phyloP scores from a whole-genome alignment of 2,888 invertebrate genomes.

The Callimorpha dominula region DNA sequence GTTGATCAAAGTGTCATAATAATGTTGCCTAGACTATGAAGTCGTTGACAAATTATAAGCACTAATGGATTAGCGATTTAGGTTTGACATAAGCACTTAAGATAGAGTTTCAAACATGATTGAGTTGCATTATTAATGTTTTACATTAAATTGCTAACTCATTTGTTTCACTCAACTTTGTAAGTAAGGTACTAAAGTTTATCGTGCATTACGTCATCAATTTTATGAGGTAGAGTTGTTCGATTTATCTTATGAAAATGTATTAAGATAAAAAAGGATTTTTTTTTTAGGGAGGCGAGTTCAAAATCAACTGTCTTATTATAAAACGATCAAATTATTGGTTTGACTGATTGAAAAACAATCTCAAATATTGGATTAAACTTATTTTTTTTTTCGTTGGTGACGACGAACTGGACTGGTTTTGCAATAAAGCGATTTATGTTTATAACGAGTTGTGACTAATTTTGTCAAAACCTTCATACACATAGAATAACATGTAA shows the following conservation, averaged over 20 bases:
- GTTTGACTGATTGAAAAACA: background rate
- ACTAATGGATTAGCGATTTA: background rate
- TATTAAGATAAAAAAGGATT: background rate
- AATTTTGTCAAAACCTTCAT: background rate
- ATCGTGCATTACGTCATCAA: background rate
- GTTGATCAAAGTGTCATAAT: slow-evolving; percentile 25
- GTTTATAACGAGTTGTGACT: no score
- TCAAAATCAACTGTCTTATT: background rate
- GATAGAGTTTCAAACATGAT: background rate
- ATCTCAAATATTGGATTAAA: background rate
- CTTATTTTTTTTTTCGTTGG: no score
- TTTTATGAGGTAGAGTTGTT: background rate
- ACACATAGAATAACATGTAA: background rate
- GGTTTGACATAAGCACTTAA: background rate
- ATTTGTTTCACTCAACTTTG: background rate
- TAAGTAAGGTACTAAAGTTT: background rate
- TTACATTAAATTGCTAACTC: background rate
- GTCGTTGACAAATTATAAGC: background rate
- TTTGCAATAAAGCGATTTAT: no score
- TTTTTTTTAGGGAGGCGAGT: background rate
- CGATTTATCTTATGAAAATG: background rate
- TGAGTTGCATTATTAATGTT: background rate
- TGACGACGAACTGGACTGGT: no score
- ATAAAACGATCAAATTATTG: background rate
- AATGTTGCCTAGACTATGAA: background rate